Evolutionary conservation across 2,113 vertebrate species (phyloP).

Genomic region (Herpetotheres cachinnans): DNA sequence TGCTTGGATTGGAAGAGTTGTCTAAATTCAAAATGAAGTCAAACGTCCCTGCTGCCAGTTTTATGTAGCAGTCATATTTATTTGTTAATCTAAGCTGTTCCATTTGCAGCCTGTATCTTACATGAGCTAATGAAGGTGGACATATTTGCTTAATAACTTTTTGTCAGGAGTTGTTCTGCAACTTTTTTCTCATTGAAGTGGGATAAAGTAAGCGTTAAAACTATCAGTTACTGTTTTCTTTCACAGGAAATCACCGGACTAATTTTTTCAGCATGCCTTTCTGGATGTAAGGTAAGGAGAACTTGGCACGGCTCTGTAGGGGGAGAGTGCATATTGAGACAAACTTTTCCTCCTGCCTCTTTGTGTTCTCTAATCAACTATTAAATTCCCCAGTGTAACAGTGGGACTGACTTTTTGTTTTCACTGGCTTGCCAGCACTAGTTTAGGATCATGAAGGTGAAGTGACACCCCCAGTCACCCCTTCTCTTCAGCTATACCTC

Average conservation of each 20-base stretch:
- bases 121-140: neutral
- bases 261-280: neutral
- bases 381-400: neutral
- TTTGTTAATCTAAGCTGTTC: neutral
- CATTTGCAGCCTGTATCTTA: neutral
- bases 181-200: neutral
- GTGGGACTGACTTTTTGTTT: neutral
- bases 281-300: neutral
- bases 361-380: neutral
- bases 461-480: neutral
- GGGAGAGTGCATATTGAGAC: neutral
- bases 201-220: neutral
- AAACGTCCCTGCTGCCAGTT: neutral
- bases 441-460: neutral
- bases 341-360: neutral
- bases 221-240: neutral
- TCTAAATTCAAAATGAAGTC: neutral
- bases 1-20: neutral
- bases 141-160: neutral
- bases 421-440: neutral
- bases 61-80: neutral
- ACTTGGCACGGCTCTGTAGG: neutral
- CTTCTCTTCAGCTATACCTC: neutral
- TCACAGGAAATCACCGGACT: neutral
- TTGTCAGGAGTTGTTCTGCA: neutral